Conservation (phyloP, 1,140 invertebrate genomes). For the Drosophila triauraria region DNA sequence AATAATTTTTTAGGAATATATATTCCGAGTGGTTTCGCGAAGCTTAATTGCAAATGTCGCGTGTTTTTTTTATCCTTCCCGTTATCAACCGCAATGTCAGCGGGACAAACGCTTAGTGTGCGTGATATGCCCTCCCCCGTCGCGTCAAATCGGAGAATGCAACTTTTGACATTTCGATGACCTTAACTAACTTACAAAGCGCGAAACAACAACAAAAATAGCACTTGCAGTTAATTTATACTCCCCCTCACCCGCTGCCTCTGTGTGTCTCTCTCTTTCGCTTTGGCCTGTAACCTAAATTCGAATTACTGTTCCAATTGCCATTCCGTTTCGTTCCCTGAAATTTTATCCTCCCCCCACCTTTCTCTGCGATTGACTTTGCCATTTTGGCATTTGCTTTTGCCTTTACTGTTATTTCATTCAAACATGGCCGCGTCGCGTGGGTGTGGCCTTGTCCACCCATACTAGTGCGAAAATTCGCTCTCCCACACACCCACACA, state of each 20-base stretch:
- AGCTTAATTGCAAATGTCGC: slow-evolving; percentile 66
- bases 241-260: background rate
- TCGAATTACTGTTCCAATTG: slow-evolving; percentile 56
- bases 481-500: slow-evolving; percentile 25
- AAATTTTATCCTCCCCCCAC: slow-evolving; percentile 14
- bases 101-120: slow-evolving; percentile 58
- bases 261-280: slow-evolving; percentile 5
- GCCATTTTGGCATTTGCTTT: slow-evolving; percentile 53
- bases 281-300: slow-evolving; percentile 72
- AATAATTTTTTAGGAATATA: slow-evolving; percentile 54
- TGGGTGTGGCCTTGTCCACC: slow-evolving; percentile 80
- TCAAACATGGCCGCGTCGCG: slow-evolving; percentile 84
- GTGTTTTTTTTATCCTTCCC: slow-evolving; percentile 7
- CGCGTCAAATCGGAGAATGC: slow-evolving; percentile 68
- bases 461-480: slow-evolving; percentile 17
- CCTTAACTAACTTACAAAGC: slow-evolving; percentile 78
- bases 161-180: slow-evolving; percentile 85
- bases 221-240: slow-evolving; percentile 58
- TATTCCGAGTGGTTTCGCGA: slow-evolving; percentile 8
- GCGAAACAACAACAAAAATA: slow-evolving; percentile 50
- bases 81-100: slow-evolving; percentile 59
- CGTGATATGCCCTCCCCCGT: slow-evolving; percentile 30
- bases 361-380: slow-evolving; percentile 27
- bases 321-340: slow-evolving; percentile 52
- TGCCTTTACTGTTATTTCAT: slow-evolving; percentile 71